phyloP scores from a whole-genome alignment of 2,113 vertebrate genomes.

The Alethe castanea region DNA sequence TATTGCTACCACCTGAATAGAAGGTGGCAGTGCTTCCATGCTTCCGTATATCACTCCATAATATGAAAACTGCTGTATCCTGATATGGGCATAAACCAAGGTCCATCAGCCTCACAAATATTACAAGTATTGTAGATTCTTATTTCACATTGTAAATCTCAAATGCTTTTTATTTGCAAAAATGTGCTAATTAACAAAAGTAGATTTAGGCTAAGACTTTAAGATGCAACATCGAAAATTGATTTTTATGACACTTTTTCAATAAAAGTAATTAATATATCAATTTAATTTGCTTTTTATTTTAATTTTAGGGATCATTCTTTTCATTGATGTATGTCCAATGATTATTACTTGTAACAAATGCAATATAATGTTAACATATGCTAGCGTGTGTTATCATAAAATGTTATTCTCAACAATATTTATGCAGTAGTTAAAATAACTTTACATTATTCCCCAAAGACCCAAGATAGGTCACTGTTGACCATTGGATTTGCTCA shows the following conservation, averaged over 20 bases:
- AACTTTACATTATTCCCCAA: not conserved
- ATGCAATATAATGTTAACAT: not conserved
- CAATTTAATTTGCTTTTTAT: not conserved
- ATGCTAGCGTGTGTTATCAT: not conserved
- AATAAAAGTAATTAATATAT: not conserved
- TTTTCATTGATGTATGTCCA: not conserved
- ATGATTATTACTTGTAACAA: not conserved
- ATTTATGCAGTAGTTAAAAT: not conserved
- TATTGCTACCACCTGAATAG: not conserved
- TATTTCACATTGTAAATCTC: not conserved
- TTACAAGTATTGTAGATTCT: not conserved
- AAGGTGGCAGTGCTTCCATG: not conserved
- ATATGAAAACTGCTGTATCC: not conserved
- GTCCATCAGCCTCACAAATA: not conserved
- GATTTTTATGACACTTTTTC: not conserved
- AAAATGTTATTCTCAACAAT: not conserved
- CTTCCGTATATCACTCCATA: accelerated
- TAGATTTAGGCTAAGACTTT: not conserved
- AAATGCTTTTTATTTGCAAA: not conserved
- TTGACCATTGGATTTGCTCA: not conserved
- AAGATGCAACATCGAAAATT: not conserved
- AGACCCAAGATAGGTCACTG: not conserved
- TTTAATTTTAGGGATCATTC: not conserved
- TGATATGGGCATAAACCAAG: not conserved
- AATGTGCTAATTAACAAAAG: not conserved